Conservation (phyloP, 2,113 vertebrate genomes). For the Alouatta palliata region DNA sequence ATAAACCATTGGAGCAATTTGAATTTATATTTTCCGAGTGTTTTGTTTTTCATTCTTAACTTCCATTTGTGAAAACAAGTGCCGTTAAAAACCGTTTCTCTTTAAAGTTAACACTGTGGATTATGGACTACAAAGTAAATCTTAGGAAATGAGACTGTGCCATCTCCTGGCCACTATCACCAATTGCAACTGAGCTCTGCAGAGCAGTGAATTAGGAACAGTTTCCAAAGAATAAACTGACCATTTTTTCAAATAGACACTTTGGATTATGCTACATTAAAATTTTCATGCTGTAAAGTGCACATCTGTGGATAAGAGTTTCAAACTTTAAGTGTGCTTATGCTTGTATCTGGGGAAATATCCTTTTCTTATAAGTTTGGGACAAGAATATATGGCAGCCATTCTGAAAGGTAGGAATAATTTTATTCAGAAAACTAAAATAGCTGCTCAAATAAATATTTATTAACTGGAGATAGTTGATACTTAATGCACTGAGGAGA, state of each 20-base stretch:
- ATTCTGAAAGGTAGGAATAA: slow-evolving; percentile 51
- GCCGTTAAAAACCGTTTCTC: neutral
- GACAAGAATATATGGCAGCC: neutral
- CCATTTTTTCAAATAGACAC: neutral
- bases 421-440: slow-evolving; percentile 31
- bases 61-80: neutral
- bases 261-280: slow-evolving; percentile 22
- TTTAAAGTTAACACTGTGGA: slow-evolving; percentile 1
- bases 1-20: slow-evolving; percentile 24
- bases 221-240: neutral
- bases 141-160: slow-evolving; percentile 31
- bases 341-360: neutral
- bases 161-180: slow-evolving; percentile 67
- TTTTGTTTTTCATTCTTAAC: neutral
- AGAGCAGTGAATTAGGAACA: neutral
- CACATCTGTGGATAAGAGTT: neutral
- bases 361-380: neutral
- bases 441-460: slow-evolving; percentile 14
- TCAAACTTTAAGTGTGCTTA: neutral
- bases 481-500: neutral
- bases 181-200: slow-evolving; percentile 44
- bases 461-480: neutral
- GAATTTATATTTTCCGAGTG: neutral
- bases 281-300: neutral
- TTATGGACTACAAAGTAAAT: neutral